Conservation (phyloP, 2,113 vertebrate genomes). For the Chamaea fasciata region DNA sequence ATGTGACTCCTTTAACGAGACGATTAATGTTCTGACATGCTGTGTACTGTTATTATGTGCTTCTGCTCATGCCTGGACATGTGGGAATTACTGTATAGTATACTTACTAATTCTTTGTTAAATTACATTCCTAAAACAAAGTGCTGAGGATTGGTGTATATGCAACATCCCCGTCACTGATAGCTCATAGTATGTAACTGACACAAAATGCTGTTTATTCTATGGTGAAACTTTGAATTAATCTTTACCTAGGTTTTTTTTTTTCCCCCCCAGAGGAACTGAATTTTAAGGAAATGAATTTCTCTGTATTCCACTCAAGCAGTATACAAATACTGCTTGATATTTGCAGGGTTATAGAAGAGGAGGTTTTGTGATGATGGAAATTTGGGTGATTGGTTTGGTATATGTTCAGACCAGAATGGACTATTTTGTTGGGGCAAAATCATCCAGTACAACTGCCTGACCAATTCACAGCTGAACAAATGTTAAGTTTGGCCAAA, state of each 20-base stretch:
- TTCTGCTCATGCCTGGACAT: neutral
- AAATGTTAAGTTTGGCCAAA: neutral
- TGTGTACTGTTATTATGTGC: neutral
- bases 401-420: neutral
- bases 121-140: neutral
- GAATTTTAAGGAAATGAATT: neutral
- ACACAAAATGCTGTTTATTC: neutral
- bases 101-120: neutral
- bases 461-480: neutral
- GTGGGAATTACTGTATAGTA: neutral
- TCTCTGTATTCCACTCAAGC: neutral
- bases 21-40: neutral
- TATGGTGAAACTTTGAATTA: neutral
- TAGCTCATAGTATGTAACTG: neutral
- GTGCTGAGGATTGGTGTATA: neutral
- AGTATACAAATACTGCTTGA: neutral
- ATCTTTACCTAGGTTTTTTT: neutral
- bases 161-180: neutral
- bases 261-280: neutral
- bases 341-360: neutral
- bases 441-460: neutral
- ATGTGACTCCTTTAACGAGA: neutral
- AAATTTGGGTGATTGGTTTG: neutral
- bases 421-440: neutral
- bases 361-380: neutral